Conservation (phyloP, 2,113 vertebrate genomes). For the Pyrgilauda ruficollis region DNA sequence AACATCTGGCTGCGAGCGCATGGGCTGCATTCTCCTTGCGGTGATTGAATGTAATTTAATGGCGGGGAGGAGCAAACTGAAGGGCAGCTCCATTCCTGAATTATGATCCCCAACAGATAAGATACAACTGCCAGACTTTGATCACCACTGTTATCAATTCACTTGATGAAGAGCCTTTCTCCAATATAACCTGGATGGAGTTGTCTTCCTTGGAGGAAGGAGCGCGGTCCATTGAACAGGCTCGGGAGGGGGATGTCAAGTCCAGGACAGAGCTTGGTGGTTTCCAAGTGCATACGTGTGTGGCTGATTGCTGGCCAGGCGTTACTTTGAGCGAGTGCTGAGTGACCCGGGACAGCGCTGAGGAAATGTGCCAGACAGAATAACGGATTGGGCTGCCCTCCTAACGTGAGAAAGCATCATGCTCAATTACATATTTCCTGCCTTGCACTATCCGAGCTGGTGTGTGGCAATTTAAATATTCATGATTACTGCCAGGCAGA, state of each 20-base stretch:
- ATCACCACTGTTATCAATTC: slow-evolving; percentile 43
- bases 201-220: not conserved
- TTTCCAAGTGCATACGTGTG: not conserved
- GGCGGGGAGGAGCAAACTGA: slow-evolving; percentile 68
- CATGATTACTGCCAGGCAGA: slow-evolving; percentile 4
- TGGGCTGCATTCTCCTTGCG: slow-evolving; percentile 64
- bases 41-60: slow-evolving; percentile 82
- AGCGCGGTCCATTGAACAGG: not conserved
- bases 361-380: not conserved
- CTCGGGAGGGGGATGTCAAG: not conserved
- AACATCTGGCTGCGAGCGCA: slow-evolving; percentile 82
- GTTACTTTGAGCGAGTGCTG: not conserved
- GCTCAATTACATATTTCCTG: not conserved
- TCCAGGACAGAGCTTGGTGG: not conserved
- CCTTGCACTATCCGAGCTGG: not conserved
- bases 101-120: slow-evolving; percentile 74
- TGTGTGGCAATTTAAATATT: not conserved
- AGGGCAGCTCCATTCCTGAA: slow-evolving; percentile 72
- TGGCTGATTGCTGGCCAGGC: not conserved
- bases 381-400: not conserved
- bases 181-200: not conserved
- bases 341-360: not conserved
- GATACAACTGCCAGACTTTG: slow-evolving; percentile 69
- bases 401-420: not conserved
- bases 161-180: slow-evolving; percentile 41